Conservation (phyloP, 30 jellyfish, hydroid and myxozoan species). For the Chironex yamaguchii region DNA sequence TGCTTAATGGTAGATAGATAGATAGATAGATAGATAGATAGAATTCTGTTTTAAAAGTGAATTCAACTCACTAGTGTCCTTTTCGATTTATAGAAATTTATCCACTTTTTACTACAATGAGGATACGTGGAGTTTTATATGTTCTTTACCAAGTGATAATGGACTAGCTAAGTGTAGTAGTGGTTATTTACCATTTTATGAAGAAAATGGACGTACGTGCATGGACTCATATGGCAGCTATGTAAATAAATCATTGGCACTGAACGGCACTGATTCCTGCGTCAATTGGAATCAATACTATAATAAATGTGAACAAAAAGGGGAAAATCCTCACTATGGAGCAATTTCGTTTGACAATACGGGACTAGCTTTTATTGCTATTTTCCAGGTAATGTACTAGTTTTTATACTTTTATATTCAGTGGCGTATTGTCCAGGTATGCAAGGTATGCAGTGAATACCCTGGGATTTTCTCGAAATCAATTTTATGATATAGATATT, state of each 20-base stretch:
- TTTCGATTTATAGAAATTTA: slow-evolving; percentile 47
- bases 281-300: slow-evolving; percentile 89
- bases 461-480: background rate
- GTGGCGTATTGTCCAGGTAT: no score
- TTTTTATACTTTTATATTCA: background rate
- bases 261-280: slow-evolving; percentile 64
- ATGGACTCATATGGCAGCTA: slow-evolving; percentile 11
- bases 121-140: slow-evolving; percentile 39
- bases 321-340: slow-evolving; percentile 85
- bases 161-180: slow-evolving; percentile 78
- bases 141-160: slow-evolving; percentile 77
- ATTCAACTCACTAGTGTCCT: no score
- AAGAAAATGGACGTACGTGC: slow-evolving; percentile 51
- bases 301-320: slow-evolving; percentile 71
- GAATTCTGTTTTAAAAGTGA: no score
- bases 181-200: slow-evolving; percentile 48
- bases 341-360: slow-evolving; percentile 91
- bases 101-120: slow-evolving; percentile 28
- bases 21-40: no score
- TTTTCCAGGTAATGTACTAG: slow-evolving; percentile 95
- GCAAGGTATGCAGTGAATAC: no score
- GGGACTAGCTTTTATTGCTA: slow-evolving; percentile 92
- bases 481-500: background rate
- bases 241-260: slow-evolving; percentile 17
- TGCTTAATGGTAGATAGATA: no score